Percentiles rank a stretch among this genome's conserved stretches.
Evolutionary conservation across 2,888 invertebrate species (phyloP).

Genomic region (Nomada fucata): DNA sequence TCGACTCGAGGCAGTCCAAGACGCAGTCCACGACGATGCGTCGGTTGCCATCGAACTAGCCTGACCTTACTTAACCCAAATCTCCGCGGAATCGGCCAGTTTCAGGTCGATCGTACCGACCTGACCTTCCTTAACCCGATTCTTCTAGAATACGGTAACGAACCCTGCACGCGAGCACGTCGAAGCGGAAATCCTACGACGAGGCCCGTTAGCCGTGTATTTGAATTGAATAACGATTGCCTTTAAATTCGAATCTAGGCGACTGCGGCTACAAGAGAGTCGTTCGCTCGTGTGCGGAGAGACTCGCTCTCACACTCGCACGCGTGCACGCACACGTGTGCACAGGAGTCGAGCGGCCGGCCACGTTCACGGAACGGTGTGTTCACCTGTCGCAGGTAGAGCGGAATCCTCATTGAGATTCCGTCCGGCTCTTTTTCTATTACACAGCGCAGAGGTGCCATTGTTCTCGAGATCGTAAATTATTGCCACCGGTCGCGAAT

Average conservation of each 20-base stretch:
- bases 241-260: slow-evolving; percentile 74
- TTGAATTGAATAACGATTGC: slow-evolving; percentile 76
- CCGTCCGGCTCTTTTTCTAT: slow-evolving; percentile 57
- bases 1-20: background rate
- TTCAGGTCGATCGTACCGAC: slow-evolving; percentile 56
- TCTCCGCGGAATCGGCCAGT: slow-evolving; percentile 48
- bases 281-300: background rate
- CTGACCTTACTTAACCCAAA: slow-evolving; percentile 66
- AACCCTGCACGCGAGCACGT: slow-evolving; percentile 51
- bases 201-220: slow-evolving; percentile 69
- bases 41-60: slow-evolving; percentile 31
- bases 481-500: slow-evolving; percentile 53
- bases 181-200: slow-evolving; percentile 71
- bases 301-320: background rate
- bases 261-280: slow-evolving; percentile 33
- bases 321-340: slow-evolving; percentile 8
- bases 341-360: slow-evolving; percentile 1
- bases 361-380: slow-evolving; percentile 44
- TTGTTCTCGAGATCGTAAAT: slow-evolving; percentile 66
- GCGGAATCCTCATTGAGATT: slow-evolving; percentile 67
- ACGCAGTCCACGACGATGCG: slow-evolving; percentile 14
- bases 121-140: slow-evolving; percentile 73
- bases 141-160: slow-evolving; percentile 65
- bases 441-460: slow-evolving; percentile 42
- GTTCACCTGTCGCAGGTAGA: slow-evolving; percentile 68